A percentile compares a stretch with the other conserved stretches of the same genome.
phyloP scores from a whole-genome alignment of 1,140 invertebrate species.

The Lordiphosa mommai region DNA sequence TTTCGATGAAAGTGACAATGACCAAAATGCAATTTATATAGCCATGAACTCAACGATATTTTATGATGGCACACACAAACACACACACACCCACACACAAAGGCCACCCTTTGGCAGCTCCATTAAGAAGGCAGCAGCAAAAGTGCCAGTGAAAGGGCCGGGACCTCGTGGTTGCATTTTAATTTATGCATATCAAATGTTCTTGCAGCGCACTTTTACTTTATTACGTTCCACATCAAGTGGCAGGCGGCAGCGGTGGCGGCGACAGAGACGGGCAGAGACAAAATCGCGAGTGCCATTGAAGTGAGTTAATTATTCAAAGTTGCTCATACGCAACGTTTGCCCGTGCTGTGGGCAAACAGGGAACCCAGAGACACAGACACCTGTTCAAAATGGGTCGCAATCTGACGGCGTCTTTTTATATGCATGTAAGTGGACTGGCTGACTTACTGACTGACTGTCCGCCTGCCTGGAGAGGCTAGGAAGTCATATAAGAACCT shows the following conservation, averaged over 20 bases:
- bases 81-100: no score
- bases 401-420: neutral
- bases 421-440: neutral
- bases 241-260: slow-evolving; percentile 9
- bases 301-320: slow-evolving; percentile 59
- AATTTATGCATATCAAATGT: slow-evolving; percentile 25
- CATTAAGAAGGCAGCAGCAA: no score
- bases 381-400: slow-evolving; percentile 1
- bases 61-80: no score
- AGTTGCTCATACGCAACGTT: slow-evolving; percentile 56
- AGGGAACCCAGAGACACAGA: slow-evolving; percentile 1
- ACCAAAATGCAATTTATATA: slow-evolving; percentile 43
- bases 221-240: slow-evolving; percentile 50
- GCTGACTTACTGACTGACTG: neutral
- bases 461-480: neutral
- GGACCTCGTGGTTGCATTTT: slow-evolving; percentile 7
- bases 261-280: neutral
- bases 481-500: slow-evolving; percentile 13
- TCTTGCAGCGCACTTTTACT: slow-evolving; percentile 17
- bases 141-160: neutral
- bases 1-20: slow-evolving; percentile 33
- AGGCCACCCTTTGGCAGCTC: no score
- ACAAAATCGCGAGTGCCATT: slow-evolving; percentile 25
- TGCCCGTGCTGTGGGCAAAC: slow-evolving; percentile 12
- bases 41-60: no score